Conservation (phyloP, 2,113 vertebrate genomes). For the Thymallus thymallus region DNA sequence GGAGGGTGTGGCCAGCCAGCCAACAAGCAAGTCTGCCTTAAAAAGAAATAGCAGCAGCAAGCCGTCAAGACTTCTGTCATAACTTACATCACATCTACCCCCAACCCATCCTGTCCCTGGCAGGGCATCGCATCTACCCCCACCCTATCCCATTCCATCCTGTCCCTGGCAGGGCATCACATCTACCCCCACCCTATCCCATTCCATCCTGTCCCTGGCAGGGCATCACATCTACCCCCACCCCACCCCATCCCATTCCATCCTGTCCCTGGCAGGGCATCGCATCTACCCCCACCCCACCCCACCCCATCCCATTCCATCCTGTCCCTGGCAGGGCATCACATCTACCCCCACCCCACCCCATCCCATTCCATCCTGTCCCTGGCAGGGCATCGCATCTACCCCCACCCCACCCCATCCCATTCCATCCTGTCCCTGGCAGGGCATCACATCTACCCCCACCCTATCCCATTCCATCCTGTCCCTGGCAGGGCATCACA, state of each 20-base stretch:
- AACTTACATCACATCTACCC: conserved; percentile 65
- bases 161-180: conserved; percentile 64
- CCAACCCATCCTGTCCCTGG: conserved; percentile 51
- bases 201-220: conserved; percentile 53
- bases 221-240: conserved; percentile 55
- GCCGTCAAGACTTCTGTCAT: conserved; percentile 74
- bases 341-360: conserved; percentile 39
- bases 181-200: conserved; percentile 35
- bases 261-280: conserved; percentile 63
- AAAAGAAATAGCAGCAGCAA: conserved; percentile 68
- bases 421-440: conserved; percentile 54
- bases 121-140: conserved; percentile 55
- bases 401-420: too few relatives aligned
- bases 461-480: conserved; percentile 58
- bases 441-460: conserved; percentile 56
- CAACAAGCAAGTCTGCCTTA: conserved; percentile 30
- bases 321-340: conserved; percentile 64
- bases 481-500: conserved; percentile 62
- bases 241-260: too few relatives aligned
- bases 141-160: conserved; percentile 55
- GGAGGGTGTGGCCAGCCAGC: conserved; percentile 55
- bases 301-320: too few relatives aligned
- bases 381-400: conserved; percentile 63
- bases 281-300: conserved; percentile 46
- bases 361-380: conserved; percentile 56